These are phyloP conservation scores for Anser cygnoides DNA, from an alignment of 2,113 vertebrate genomes.

Conservation along the genomic window DNA sequence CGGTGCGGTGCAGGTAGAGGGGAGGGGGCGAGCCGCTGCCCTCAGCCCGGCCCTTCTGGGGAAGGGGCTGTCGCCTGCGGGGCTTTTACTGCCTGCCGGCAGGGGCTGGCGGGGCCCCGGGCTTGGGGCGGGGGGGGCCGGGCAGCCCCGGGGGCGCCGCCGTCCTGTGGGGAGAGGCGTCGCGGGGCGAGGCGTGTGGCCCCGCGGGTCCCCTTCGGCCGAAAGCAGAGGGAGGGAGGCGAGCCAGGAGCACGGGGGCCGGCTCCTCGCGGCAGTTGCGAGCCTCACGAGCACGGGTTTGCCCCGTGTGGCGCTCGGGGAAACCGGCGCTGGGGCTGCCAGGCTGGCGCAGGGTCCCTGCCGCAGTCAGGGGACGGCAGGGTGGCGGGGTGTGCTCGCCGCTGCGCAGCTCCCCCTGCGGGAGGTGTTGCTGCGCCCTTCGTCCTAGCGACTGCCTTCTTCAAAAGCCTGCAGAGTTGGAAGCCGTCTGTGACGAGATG, in stretches of 20 bases:
- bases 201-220: fast-evolving
- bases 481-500: not conserved
- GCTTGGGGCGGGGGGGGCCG: not conserved
- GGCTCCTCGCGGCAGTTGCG: fast-evolving
- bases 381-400: fast-evolving
- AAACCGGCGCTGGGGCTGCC: too few relatives aligned
- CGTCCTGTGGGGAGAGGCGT: not conserved
- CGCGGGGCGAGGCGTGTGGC: not conserved
- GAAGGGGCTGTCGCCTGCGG: not conserved
- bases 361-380: fast-evolving
- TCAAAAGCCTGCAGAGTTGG: fast-evolving
- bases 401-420: not conserved
- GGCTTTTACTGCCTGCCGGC: too few relatives aligned
- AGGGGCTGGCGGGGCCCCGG: not conserved
- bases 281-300: not conserved
- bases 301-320: not conserved
- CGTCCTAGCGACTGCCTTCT: not conserved
- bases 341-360: not conserved
- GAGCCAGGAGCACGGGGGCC: not conserved
- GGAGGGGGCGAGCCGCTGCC: not conserved
- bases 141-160: not conserved
- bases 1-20: not conserved
- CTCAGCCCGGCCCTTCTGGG: not conserved
- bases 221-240: not conserved
- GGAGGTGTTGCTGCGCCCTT: not conserved